A percentile compares a stretch with the other conserved stretches of the same genome.
These are phyloP conservation scores for Bostrychus sinensis DNA, from an alignment of 2,113 vertebrate genomes.

Conservation along the genomic window DNA sequence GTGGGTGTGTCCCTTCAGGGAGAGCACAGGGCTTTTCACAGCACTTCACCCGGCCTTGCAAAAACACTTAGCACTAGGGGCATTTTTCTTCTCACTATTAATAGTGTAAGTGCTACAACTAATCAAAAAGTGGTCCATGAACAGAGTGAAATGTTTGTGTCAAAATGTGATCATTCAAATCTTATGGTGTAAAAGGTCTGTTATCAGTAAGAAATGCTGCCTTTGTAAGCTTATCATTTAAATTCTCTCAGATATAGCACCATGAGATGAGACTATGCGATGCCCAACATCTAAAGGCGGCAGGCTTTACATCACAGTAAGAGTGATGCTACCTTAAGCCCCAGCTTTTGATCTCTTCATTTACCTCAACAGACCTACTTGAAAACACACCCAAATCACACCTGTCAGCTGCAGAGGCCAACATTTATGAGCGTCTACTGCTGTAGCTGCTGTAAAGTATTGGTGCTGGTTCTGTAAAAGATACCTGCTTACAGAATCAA, in stretches of 20 bases:
- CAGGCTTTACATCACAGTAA: conserved; percentile 53
- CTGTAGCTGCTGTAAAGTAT: conserved; percentile 1
- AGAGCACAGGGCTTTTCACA: conserved; percentile 70
- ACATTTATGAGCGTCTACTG: conserved; percentile 42
- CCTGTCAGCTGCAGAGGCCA: conserved; percentile 45
- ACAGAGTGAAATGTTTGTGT: conserved; percentile 59
- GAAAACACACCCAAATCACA: conserved; percentile 38
- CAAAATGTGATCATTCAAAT: conserved; percentile 20
- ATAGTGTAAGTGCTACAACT: conserved; percentile 53
- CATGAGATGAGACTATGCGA: conserved; percentile 37
- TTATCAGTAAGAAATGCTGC: conserved; percentile 41
- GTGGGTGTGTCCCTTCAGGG: conserved; percentile 69
- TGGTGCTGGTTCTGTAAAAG: background rate
- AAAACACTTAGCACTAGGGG: conserved; percentile 71
- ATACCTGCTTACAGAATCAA: too few species aligned
- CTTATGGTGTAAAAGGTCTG: conserved; percentile 9
- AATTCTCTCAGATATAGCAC: conserved; percentile 60
- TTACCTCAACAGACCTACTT: conserved; percentile 58
- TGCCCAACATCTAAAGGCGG: conserved; percentile 58
- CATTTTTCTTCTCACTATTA: conserved; percentile 41
- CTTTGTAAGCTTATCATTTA: conserved; percentile 66
- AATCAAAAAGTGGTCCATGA: conserved; percentile 59
- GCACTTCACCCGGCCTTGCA: conserved; percentile 71
- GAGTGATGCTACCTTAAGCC: conserved; percentile 30
- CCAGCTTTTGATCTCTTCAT: conserved; percentile 65